phyloP scores from a whole-genome alignment of 1,140 invertebrate species.

The Macrostomum lignano region DNA sequence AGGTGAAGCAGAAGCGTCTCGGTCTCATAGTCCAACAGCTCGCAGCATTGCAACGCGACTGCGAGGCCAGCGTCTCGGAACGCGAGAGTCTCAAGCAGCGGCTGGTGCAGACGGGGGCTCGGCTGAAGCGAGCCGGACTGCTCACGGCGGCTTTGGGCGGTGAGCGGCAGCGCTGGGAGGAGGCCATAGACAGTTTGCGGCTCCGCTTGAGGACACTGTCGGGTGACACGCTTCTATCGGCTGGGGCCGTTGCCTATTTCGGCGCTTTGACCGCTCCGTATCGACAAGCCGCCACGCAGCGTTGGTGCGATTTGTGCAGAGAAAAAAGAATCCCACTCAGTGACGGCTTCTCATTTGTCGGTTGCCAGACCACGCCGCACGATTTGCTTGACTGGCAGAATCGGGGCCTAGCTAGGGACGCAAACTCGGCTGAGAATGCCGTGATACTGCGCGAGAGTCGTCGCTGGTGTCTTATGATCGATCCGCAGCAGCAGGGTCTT shows the following conservation, averaged over 20 bases:
- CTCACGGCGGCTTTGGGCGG: conserved; percentile 25
- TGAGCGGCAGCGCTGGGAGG: conserved; percentile 26
- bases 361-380: background rate
- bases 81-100: too few species aligned
- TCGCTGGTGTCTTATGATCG: conserved; percentile 55
- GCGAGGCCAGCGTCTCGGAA: too few species aligned
- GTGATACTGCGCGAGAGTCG: conserved; percentile 46
- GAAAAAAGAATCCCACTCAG: conserved; percentile 4
- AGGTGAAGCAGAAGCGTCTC: conserved; percentile 17
- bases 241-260: conserved; percentile 20
- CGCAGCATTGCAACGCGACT: too few species aligned
- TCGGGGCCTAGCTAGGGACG: conserved; percentile 45
- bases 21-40: too few species aligned
- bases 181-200: conserved; percentile 20
- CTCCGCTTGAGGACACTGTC: conserved; percentile 22
- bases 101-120: too few species aligned
- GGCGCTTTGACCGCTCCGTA: conserved; percentile 21
- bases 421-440: conserved; percentile 53
- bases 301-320: conserved; percentile 14
- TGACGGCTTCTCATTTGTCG: conserved; percentile 5
- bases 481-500: conserved; percentile 49
- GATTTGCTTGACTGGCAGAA: conserved; percentile 48
- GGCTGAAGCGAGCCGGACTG: conserved; percentile 25
- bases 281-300: conserved; percentile 11
- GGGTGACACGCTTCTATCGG: conserved; percentile 22